A percentile compares a stretch with the other conserved stretches of the same genome.
Conservation (phyloP, 2,888 invertebrate genomes). For the Dynastes grantii region DNA sequence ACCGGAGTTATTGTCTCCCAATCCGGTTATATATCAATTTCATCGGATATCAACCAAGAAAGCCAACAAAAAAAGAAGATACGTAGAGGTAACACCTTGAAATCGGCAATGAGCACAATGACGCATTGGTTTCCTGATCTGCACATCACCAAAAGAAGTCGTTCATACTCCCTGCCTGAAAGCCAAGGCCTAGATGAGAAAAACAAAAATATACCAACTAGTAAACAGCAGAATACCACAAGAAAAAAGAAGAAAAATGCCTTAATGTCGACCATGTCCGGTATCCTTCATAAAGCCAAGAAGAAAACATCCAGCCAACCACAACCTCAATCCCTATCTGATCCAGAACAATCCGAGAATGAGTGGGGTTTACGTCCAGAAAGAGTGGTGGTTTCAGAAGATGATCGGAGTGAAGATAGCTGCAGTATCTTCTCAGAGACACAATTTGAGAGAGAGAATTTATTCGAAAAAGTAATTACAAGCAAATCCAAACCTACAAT, state of each 20-base stretch:
- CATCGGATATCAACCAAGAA: conserved; percentile 77
- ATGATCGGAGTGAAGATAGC: conserved; percentile 74
- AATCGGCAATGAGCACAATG: conserved; percentile 86
- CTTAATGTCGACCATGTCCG: conserved; percentile 88
- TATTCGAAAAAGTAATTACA: conserved; percentile 77
- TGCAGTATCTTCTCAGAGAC: conserved; percentile 79
- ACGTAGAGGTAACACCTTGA: conserved; percentile 80
- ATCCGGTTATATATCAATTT: conserved; percentile 84
- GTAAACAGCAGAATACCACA: conserved; percentile 56
- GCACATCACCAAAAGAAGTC: conserved; percentile 83
- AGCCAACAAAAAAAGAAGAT: conserved; percentile 77
- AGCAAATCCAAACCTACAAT: conserved; percentile 58
- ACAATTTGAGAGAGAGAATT: conserved; percentile 74
- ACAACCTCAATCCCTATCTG: conserved; percentile 78
- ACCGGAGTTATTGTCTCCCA: conserved; percentile 82
- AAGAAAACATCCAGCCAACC: conserved; percentile 76
- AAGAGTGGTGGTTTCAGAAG: conserved; percentile 82
- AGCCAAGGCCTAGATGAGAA: conserved; percentile 72
- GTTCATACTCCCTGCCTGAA: conserved; percentile 87
- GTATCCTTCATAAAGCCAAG: conserved; percentile 88
- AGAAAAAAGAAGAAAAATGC: conserved; percentile 86
- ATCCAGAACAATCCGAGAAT: conserved; percentile 84
- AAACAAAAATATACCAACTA: conserved; percentile 64
- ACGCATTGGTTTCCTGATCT: conserved; percentile 87
- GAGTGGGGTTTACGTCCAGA: conserved; percentile 80